Base-by-base conservation (phyloP, 1,140 invertebrate species). In the Nymphalis io region DNA sequence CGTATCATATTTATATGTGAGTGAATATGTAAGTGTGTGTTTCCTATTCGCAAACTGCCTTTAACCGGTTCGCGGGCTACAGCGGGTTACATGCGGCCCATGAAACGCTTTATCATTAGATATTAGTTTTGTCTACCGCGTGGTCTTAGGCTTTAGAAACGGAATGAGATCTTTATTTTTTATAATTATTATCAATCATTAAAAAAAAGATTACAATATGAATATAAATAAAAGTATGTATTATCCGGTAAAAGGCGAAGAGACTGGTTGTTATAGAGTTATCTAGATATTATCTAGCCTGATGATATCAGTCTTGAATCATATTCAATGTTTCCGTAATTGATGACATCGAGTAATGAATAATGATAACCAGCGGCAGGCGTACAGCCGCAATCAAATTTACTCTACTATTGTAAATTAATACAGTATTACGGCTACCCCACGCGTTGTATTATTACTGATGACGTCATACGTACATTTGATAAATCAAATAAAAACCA, bases 51-150 rank as follows among this genome's bases (percentile, higher is more conserved):
- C 20, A 53, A 53, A 21, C 18, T 3, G 48, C 48, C 13, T 21
- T 21, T 21, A 53, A 53, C 48, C 48, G 48, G 48, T 53, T 53
- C 20, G 48, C 20, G 48, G 48, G 18, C 48, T 53, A 53, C 48
- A 23, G 11, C 18, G n/a, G n/a, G n/a, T 53, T 53, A 21, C 21
- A 21, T 53, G 48, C 48, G 48, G 20, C 6, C 13, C 48, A 18
- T 18, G 13, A 53, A 55, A 55, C 51, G 21, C 51, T 27, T 55
- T 55, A 21, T 55, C 15, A 27, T 27, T 55, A 55, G 51, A 55
- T 16, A 15, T 21, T 55, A 55, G 51, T 15, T 21, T 33, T 15
- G 18, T 18, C 20, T 20, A 0, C 51, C 48, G 1, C 3, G 10
- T 20, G 10, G 20, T 53, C 48, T 53, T 53, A 20, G 20, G 20